phyloP scores from a whole-genome alignment of 1,140 invertebrate species.

The Drosophila chauvacae region DNA sequence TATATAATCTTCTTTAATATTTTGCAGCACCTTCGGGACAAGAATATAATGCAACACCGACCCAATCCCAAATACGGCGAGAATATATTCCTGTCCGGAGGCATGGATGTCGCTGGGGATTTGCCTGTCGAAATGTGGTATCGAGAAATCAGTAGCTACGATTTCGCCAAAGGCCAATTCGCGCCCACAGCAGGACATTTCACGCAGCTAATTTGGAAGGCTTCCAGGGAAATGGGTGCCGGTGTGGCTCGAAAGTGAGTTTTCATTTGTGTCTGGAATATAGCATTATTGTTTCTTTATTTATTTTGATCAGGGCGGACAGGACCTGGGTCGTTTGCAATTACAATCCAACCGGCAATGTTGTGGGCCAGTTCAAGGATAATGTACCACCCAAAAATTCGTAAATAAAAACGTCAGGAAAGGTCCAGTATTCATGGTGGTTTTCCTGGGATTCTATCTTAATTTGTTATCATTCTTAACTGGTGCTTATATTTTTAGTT shows the following conservation, averaged over 20 bases:
- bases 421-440: constrained; percentile 26
- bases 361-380: constrained; percentile 87
- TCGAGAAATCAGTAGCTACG: constrained; percentile 86
- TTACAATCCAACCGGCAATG: constrained; percentile 91
- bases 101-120: constrained; percentile 85
- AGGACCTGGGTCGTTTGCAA: constrained; percentile 88
- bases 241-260: constrained; percentile 85
- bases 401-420: constrained; percentile 7
- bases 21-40: constrained; percentile 61
- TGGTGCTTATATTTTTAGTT: background rate
- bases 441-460: background rate
- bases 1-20: background rate
- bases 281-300: background rate
- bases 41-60: constrained; percentile 65
- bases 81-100: constrained; percentile 71
- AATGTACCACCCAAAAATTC: constrained; percentile 86
- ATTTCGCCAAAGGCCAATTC: constrained; percentile 83
- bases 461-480: background rate
- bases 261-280: background rate
- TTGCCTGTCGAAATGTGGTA: constrained; percentile 88
- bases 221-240: constrained; percentile 88
- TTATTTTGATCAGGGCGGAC: constrained; percentile 51
- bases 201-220: constrained; percentile 90
- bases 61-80: constrained; percentile 70
- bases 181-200: constrained; percentile 87